Conservation (phyloP, 2,888 invertebrate genomes). For the Eulithis testata region DNA sequence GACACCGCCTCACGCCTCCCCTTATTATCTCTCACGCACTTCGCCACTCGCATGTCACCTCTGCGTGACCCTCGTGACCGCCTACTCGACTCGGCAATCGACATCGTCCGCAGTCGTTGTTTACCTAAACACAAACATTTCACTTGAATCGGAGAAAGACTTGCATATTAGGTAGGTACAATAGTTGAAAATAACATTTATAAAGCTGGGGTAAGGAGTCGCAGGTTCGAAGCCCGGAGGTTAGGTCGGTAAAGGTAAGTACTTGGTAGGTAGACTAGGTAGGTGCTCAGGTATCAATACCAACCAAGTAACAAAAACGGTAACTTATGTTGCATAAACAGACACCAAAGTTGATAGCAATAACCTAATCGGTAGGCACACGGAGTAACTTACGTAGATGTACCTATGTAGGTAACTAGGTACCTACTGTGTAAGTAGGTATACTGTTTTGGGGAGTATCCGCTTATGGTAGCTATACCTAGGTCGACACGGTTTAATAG, state of each 20-base stretch:
- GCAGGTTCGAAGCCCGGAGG: neutral
- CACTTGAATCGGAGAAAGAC: slow-evolving; percentile 4
- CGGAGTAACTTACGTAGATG: no score
- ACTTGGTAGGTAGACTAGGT: neutral
- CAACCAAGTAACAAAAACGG: neutral
- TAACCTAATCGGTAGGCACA: no score
- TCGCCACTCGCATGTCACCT: slow-evolving; percentile 65
- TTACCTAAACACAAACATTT: slow-evolving; percentile 9
- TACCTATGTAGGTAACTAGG: no score
- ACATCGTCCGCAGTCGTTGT: slow-evolving; percentile 1
- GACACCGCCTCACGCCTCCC: slow-evolving; percentile 62
- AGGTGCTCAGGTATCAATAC: neutral
- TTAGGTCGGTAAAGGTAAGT: no score
- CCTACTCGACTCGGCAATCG: slow-evolving; percentile 32
- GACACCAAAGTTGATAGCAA: no score
- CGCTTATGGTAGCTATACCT: no score
- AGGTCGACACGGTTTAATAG: no score
- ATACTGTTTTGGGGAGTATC: no score
- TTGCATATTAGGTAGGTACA: neutral
- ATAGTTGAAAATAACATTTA: no score
- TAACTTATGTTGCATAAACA: no score
- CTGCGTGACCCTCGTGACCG: slow-evolving; percentile 68
- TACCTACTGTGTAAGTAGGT: no score
- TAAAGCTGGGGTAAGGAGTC: neutral
- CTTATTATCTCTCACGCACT: slow-evolving; percentile 63